These are phyloP conservation scores for Megalurothrips usitatus DNA, from an alignment of 2,888 invertebrate species.

Conservation along the genomic window DNA sequence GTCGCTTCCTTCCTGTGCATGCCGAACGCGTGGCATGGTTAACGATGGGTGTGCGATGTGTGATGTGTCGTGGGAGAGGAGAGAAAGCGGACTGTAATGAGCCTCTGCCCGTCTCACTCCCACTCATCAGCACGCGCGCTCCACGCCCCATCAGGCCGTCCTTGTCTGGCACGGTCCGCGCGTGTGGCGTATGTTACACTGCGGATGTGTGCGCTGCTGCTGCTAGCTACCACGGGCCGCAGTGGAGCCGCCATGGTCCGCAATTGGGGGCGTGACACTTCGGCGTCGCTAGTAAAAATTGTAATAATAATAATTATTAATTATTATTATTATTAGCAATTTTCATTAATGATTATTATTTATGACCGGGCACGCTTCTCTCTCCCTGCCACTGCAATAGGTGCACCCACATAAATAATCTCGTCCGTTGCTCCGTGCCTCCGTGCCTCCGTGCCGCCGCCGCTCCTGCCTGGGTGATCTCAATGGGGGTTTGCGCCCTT, in stretches of 20 bases:
- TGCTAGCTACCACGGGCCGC: neutral
- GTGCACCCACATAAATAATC: neutral
- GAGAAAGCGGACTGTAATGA: neutral
- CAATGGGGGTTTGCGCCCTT: neutral
- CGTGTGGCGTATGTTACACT: no score
- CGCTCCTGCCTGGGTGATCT: neutral
- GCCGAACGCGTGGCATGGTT: neutral
- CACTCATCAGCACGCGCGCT: neutral
- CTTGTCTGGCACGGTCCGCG: no score
- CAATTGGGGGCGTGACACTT: neutral
- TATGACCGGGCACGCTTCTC: neutral
- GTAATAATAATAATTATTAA: neutral
- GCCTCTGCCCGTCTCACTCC: neutral
- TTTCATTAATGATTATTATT: neutral
- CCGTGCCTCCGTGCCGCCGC: neutral
- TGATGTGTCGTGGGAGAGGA: conserved; percentile 24
- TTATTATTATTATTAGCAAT: neutral
- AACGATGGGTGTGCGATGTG: conserved; percentile 16
- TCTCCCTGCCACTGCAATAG: neutral
- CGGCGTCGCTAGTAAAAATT: neutral
- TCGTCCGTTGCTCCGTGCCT: neutral
- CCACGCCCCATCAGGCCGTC: neutral
- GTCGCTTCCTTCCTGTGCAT: neutral
- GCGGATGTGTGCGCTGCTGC: no score
- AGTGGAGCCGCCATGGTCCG: neutral